A percentile compares a stretch with the other conserved stretches of the same genome.
Evolutionary conservation across 2,888 invertebrate species (phyloP).

Genomic region (Carcina quercana): DNA sequence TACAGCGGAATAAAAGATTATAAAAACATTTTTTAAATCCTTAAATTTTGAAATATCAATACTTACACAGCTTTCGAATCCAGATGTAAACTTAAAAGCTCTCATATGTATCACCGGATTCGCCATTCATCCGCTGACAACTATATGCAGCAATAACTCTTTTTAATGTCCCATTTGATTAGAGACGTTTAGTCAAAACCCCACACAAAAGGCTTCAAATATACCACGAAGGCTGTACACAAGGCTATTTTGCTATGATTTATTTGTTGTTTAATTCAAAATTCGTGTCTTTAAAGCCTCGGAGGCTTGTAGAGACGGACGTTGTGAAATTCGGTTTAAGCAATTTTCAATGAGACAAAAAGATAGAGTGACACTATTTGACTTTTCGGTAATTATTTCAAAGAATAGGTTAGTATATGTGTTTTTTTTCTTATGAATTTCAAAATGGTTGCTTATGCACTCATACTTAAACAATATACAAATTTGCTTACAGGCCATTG

Average conservation of each 20-base stretch:
- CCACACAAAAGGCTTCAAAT: slow-evolving; percentile 50
- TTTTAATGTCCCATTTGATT: slow-evolving; percentile 69
- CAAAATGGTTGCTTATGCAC: no score
- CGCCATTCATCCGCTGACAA: slow-evolving; percentile 58
- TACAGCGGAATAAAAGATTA: no score
- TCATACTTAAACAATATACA: no score
- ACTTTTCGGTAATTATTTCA: neutral
- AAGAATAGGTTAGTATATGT: no score
- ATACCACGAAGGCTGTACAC: slow-evolving; percentile 56
- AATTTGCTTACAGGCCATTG: no score
- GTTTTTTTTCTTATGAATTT: no score
- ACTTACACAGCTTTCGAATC: slow-evolving; percentile 19
- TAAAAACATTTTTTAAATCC: no score
- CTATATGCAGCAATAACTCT: slow-evolving; percentile 63
- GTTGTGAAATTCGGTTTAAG: slow-evolving; percentile 9
- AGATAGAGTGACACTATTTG: neutral
- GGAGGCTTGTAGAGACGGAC: slow-evolving; percentile 3
- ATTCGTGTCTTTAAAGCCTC: slow-evolving; percentile 43
- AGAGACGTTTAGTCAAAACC: slow-evolving; percentile 45
- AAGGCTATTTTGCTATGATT: slow-evolving; percentile 64
- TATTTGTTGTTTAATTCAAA: slow-evolving; percentile 59
- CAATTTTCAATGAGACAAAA: slow-evolving; percentile 3
- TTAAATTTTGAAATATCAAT: no score
- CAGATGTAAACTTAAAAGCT: slow-evolving; percentile 17
- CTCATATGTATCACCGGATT: slow-evolving; percentile 40